These are phyloP conservation scores for Rattus rattus DNA, from an alignment of 2,113 vertebrate species.

Conservation along the genomic window DNA sequence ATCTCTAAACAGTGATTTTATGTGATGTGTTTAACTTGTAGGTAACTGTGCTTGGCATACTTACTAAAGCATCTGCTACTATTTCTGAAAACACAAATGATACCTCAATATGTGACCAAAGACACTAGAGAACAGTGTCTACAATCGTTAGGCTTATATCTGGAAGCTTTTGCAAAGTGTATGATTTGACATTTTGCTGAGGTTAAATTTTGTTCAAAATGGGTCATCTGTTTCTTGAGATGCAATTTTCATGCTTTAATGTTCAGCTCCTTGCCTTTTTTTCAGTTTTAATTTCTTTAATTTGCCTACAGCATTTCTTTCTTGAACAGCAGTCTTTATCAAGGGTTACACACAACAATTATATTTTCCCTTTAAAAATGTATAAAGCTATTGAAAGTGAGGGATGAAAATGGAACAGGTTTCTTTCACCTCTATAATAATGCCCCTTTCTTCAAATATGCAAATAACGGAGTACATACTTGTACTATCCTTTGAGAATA, in stretches of 20 bases:
- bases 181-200: neutral
- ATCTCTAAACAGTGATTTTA: neutral
- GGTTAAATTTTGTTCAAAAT: slow-evolving; percentile 11
- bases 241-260: neutral
- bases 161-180: neutral
- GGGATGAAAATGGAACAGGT: slow-evolving; percentile 27
- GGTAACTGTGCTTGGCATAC: neutral
- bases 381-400: slow-evolving; percentile 24
- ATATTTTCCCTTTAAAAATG: slow-evolving; percentile 50
- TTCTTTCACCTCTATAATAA: slow-evolving; percentile 28
- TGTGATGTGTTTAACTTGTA: neutral
- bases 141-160: neutral
- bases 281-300: slow-evolving; percentile 40
- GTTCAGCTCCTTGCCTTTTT: slow-evolving; percentile 42
- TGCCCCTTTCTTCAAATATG: neutral
- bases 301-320: slow-evolving; percentile 2
- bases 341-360: slow-evolving; percentile 1
- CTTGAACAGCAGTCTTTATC: neutral
- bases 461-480: slow-evolving; percentile 10
- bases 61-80: neutral
- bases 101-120: neutral
- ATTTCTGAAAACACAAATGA: neutral
- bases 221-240: neutral
- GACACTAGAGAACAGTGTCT: neutral
- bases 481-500: slow-evolving; percentile 39